Percentiles rank a stretch among this genome's conserved stretches.
Evolutionary conservation across 1,140 invertebrate species (phyloP).

Genomic region (Oscheius sp.): DNA sequence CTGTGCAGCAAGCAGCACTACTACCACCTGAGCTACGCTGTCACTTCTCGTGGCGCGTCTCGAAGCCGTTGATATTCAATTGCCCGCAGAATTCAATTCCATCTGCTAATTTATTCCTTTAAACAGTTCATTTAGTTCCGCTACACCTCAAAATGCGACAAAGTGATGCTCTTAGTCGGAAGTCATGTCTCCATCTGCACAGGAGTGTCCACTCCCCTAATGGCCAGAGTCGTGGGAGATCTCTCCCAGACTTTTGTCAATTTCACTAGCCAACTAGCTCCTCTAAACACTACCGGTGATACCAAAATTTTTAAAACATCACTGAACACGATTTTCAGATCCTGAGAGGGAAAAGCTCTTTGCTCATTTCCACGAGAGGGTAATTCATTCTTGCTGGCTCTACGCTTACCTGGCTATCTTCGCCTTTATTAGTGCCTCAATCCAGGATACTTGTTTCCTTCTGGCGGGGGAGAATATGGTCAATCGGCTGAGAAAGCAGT

Average conservation of each 20-base stretch:
- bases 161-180: conserved; percentile 43
- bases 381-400: conserved; percentile 10
- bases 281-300: conserved; percentile 42
- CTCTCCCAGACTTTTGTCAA: conserved; percentile 30
- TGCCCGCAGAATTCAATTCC: no score
- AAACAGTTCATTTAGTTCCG: conserved; percentile 54
- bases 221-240: conserved; percentile 46
- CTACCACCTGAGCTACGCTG: no score
- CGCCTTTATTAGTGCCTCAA: conserved; percentile 28
- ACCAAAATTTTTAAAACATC: conserved; percentile 11
- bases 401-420: conserved; percentile 39
- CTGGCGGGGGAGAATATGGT: conserved; percentile 67
- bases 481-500: conserved; percentile 71
- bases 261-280: conserved; percentile 29
- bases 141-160: conserved; percentile 42
- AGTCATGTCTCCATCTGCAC: conserved; percentile 34
- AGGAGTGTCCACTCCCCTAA: conserved; percentile 42
- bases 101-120: no score
- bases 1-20: no score
- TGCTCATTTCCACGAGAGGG: conserved; percentile 34
- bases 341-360: conserved; percentile 37
- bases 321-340: conserved; percentile 30
- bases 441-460: conserved; percentile 59
- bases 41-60: no score
- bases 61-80: no score